Percentiles rank a stretch among this genome's conserved stretches.
phyloP scores from a whole-genome alignment of 2,113 vertebrate genomes.

The Elephas maximus region DNA sequence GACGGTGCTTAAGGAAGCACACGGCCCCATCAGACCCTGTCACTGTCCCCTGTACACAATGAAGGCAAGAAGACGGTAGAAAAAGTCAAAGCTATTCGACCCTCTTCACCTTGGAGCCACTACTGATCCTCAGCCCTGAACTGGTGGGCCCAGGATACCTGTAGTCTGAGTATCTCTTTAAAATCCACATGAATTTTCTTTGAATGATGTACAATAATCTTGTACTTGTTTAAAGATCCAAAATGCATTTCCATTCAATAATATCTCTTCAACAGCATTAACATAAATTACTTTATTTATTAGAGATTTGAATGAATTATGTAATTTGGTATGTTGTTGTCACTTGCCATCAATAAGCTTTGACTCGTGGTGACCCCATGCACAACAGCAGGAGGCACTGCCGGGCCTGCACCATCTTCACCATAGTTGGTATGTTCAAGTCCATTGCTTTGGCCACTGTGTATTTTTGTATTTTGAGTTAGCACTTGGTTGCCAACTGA shows the following conservation, averaged over 20 bases:
- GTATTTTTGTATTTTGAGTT: background rate
- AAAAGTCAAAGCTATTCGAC: background rate
- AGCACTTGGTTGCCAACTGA: background rate
- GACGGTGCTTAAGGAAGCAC: background rate
- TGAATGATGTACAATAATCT: background rate
- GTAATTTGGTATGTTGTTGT: background rate
- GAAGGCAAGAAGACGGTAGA: background rate
- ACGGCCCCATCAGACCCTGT: background rate
- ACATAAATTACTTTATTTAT: constrained; percentile 8
- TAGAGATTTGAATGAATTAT: constrained; percentile 8
- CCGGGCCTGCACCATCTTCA: background rate
- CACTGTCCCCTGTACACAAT: background rate
- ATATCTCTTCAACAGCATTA: background rate
- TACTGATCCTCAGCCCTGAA: background rate
- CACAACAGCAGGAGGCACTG: background rate
- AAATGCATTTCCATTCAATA: background rate
- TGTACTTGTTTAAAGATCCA: background rate
- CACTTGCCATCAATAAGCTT: background rate
- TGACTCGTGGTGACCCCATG: background rate
- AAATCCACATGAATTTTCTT: background rate
- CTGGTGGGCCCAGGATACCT: background rate
- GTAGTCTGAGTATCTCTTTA: background rate
- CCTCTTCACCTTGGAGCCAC: background rate
- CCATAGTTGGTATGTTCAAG: background rate
- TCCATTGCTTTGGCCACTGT: background rate